Percentiles rank a stretch among this genome's conserved stretches.
phyloP scores from a whole-genome alignment of 2,888 invertebrate species.

The Heliconius cydno region DNA sequence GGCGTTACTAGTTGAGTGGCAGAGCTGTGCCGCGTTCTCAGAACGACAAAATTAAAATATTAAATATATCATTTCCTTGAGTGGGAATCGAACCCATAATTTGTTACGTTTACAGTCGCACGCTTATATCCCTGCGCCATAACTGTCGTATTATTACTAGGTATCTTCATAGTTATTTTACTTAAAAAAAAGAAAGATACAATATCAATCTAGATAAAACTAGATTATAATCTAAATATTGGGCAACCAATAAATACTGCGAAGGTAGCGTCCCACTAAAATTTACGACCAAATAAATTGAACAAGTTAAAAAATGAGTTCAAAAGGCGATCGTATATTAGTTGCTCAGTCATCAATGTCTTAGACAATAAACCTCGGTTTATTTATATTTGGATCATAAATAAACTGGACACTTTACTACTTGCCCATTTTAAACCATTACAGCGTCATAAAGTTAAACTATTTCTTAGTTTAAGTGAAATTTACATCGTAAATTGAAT shows the following conservation, averaged over 20 bases:
- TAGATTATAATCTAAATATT: conserved; percentile 40
- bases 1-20: neutral
- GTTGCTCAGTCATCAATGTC: conserved; percentile 62
- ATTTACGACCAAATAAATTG: conserved; percentile 56
- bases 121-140: no score
- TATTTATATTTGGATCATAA: conserved; percentile 67
- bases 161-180: no score
- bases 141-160: no score
- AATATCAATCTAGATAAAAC: conserved; percentile 3
- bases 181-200: neutral
- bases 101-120: no score
- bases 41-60: no score
- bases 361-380: conserved; percentile 74
- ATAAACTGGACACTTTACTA: conserved; percentile 74
- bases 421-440: conserved; percentile 77
- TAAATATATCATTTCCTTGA: no score
- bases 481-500: conserved; percentile 58
- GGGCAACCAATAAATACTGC: conserved; percentile 46
- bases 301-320: conserved; percentile 71
- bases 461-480: conserved; percentile 47
- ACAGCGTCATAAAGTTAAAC: conserved; percentile 68
- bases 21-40: no score
- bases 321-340: conserved; percentile 71
- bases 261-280: conserved; percentile 58
- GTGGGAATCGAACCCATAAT: no score